Percentiles rank a stretch among this genome's conserved stretches.
These are phyloP conservation scores for Byasa hedistus DNA, from an alignment of 2,888 invertebrate genomes.

Conservation along the genomic window DNA sequence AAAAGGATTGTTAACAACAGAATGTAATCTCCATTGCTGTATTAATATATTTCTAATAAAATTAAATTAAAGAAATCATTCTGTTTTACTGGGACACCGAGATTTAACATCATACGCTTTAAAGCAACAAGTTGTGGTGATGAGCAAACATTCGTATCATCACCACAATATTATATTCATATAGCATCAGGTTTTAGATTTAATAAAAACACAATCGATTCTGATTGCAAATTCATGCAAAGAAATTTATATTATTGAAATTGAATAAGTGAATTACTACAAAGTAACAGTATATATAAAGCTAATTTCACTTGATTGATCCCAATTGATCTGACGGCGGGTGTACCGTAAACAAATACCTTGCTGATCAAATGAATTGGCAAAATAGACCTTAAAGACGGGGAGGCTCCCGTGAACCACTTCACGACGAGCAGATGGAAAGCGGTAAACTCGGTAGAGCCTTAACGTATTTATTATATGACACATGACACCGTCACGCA, in stretches of 20 bases:
- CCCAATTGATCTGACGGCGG: not conserved
- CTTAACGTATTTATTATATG: conserved; percentile 2
- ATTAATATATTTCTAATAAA: too few species aligned
- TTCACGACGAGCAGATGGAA: not conserved
- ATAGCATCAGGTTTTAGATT: too few species aligned
- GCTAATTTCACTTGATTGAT: not conserved
- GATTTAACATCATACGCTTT: too few species aligned
- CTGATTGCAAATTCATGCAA: not conserved
- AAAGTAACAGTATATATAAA: not conserved
- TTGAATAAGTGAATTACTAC: not conserved
- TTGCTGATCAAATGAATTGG: not conserved
- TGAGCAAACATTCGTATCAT: too few species aligned
- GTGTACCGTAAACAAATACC: not conserved
- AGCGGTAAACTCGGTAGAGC: not conserved
- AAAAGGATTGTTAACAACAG: too few species aligned
- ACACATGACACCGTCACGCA: not conserved
- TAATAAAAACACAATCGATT: not conserved
- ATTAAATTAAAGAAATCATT: too few species aligned
- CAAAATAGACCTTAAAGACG: not conserved
- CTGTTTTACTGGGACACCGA: too few species aligned
- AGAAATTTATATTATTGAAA: not conserved
- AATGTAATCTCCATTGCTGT: too few species aligned
- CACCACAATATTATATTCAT: too few species aligned
- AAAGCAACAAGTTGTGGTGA: too few species aligned
- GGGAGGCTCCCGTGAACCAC: not conserved